Conservation (phyloP, 2,113 vertebrate species). For the Oenanthe oenanthe region DNA sequence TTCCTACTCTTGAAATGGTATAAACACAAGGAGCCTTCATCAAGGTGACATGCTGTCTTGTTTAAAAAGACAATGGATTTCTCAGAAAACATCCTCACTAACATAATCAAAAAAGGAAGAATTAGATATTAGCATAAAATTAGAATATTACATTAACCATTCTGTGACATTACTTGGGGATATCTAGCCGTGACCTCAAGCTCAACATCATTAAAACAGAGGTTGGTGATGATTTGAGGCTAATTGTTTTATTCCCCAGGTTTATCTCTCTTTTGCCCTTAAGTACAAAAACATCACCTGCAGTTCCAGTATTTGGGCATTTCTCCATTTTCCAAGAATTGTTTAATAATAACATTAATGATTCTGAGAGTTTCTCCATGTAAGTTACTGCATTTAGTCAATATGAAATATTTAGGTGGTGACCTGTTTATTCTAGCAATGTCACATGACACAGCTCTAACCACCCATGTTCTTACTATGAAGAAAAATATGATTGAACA, state of each 20-base stretch:
- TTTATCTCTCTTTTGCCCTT: neutral
- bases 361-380: neutral
- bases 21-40: neutral
- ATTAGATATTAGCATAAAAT: neutral
- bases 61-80: neutral
- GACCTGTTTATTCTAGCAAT: neutral
- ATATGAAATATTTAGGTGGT: neutral
- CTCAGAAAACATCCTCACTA: neutral
- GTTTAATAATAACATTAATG: neutral
- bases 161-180: slow-evolving; percentile 4
- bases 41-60: neutral
- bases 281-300: neutral
- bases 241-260: slow-evolving; percentile 43
- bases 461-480: neutral
- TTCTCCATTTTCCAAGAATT: neutral
- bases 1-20: neutral
- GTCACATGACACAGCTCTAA: neutral
- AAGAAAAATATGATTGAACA: neutral
- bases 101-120: neutral
- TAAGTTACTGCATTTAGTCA: neutral
- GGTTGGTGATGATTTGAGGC: neutral
- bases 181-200: neutral
- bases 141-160: neutral
- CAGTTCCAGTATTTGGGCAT: neutral
- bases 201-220: slow-evolving; percentile 16